These are phyloP conservation scores for Drosophila baimaii DNA, from an alignment of 1,140 invertebrate species.

Conservation along the genomic window DNA sequence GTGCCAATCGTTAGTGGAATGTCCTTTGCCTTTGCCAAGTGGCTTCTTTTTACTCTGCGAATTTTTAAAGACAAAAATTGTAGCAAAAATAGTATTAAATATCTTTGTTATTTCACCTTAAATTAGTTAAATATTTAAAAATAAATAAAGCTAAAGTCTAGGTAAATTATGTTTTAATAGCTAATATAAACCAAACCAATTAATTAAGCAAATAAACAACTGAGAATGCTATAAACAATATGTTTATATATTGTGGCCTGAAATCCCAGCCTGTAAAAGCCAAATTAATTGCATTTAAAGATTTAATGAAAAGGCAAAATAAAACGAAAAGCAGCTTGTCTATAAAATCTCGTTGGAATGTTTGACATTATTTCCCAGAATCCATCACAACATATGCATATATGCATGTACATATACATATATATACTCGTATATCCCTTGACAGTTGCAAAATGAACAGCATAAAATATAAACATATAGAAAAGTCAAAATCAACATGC, in stretches of 20 bases:
- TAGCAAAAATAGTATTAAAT: too few species aligned
- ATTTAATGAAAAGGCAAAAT: not conserved
- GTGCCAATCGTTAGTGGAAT: constrained; percentile 34
- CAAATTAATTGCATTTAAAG: not conserved
- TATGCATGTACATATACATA: not conserved
- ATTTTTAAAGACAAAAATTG: not conserved
- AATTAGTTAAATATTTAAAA: not conserved
- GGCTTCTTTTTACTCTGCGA: not conserved
- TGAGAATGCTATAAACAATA: not conserved
- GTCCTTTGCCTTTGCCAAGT: not conserved
- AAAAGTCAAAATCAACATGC: not conserved
- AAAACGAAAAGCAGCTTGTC: too few species aligned
- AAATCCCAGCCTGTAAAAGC: not conserved
- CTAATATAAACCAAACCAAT: too few species aligned
- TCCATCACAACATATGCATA: not conserved
- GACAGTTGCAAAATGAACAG: constrained; percentile 2
- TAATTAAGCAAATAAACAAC: too few species aligned
- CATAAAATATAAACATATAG: not conserved
- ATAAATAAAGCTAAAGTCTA: too few species aligned
- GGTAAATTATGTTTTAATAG: too few species aligned
- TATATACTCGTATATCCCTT: not conserved
- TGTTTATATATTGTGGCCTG: not conserved
- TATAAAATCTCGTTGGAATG: not conserved
- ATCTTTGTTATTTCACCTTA: not conserved
- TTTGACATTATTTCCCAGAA: constrained; percentile 2